These are phyloP conservation scores for Bombus confusus DNA, from an alignment of 1,140 invertebrate species.

Conservation along the genomic window DNA sequence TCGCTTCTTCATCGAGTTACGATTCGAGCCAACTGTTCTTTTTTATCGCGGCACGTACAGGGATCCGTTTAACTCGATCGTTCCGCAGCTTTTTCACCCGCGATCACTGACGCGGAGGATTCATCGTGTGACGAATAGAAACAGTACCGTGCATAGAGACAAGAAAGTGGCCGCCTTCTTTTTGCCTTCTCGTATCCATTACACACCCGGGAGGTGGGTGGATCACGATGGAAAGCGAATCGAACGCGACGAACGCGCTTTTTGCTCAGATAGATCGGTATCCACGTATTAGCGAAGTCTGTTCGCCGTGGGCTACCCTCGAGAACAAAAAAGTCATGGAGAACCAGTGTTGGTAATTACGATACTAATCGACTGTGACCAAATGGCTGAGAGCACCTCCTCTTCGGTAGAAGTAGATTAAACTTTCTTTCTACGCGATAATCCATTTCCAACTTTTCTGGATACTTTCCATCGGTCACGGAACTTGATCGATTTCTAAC, in stretches of 20 bases:
- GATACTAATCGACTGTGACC: constrained; percentile 25
- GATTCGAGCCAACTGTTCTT: not conserved
- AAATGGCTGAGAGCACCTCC: not conserved
- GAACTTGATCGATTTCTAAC: not conserved
- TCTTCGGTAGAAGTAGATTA: not conserved
- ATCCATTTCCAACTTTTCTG: not conserved
- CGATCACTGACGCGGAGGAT: not conserved
- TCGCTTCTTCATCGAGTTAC: too few relatives aligned
- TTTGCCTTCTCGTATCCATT: constrained; percentile 17
- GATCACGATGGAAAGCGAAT: constrained; percentile 50
- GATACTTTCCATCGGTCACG: not conserved
- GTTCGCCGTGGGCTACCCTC: not conserved
- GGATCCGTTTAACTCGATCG: not conserved
- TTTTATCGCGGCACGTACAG: not conserved
- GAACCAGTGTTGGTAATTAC: not conserved
- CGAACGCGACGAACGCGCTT: constrained; percentile 8
- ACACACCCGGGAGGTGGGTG: constrained; percentile 21
- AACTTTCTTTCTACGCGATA: not conserved
- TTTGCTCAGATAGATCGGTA: not conserved
- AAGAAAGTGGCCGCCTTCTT: constrained; percentile 30
- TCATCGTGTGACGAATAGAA: not conserved
- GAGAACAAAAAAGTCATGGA: not conserved
- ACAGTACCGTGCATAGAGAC: not conserved
- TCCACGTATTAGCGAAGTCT: not conserved
- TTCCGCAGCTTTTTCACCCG: not conserved